phyloP scores from a whole-genome alignment of 2,797 vertebrate species.

The Parotocinclus haroldoi region DNA sequence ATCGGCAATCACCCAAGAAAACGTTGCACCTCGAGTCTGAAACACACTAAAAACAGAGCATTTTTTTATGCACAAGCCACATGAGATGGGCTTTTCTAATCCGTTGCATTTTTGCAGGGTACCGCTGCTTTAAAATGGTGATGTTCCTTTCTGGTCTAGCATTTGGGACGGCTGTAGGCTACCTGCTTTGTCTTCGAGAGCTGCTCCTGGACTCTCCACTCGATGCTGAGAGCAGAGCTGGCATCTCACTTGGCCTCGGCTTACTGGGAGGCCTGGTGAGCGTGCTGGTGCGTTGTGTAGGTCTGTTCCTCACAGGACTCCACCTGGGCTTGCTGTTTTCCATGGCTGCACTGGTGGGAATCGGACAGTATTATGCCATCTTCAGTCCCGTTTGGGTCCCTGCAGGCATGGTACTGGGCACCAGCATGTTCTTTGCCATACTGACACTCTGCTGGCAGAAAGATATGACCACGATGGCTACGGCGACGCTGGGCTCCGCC shows the following conservation, averaged over 20 bases:
- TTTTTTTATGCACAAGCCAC: neutral
- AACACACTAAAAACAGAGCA: no score
- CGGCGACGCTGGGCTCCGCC: conserved; percentile 73
- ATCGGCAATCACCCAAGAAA: no score
- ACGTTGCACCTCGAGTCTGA: no score
- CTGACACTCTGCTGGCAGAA: conserved; percentile 81
- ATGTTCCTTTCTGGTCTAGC: conserved; percentile 86
- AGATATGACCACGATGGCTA: conserved; percentile 75
- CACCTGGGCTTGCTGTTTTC: conserved; percentile 79
- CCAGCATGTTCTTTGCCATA: conserved; percentile 68
- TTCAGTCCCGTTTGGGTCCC: conserved; percentile 77
- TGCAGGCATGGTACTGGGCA: conserved; percentile 62
- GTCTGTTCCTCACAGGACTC: conserved; percentile 81
- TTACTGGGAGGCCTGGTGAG: conserved; percentile 82
- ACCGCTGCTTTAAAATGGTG: conserved; percentile 84
- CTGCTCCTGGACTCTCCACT: conserved; percentile 67
- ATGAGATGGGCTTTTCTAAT: neutral
- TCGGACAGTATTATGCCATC: conserved; percentile 68
- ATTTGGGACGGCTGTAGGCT: conserved; percentile 73
- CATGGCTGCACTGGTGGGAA: conserved; percentile 63
- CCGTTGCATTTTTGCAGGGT: conserved; percentile 63
- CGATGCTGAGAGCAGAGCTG: conserved; percentile 75
- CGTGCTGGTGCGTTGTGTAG: conserved; percentile 76
- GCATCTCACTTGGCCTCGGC: conserved; percentile 79
- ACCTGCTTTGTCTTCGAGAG: conserved; percentile 79